Evolutionary conservation across 2,113 vertebrate species (phyloP), one percentile per base, ranked within the genome.

Genomic region (Corythaeola cristata): DNA sequence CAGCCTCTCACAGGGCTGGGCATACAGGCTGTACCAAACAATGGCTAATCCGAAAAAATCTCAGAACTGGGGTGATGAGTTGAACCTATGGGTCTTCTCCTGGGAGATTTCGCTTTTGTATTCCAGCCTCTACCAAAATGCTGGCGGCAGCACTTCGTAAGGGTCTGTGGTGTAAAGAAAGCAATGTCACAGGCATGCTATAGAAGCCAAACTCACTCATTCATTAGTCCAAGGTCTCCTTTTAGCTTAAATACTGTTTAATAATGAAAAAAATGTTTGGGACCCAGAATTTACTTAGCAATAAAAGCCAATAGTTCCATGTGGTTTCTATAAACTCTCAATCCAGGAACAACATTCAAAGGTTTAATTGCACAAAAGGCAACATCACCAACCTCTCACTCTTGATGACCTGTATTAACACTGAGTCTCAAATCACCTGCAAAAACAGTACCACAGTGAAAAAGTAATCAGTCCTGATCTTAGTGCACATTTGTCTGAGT

Each of bases 391-490:
- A 8, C 30, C 59, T 80, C 50, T 44, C 67, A 62, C 20, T 92
- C 82, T 60, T 63, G 6, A 72, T 72, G 59, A 81, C 52, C 47
- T 85, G 26, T 35, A 55, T 72, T 86, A 80, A 88, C 67, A 77
- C 15, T 13, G 21, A 73, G 78, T 52, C 82, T 86, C 60, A 89
- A 87, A 81, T 92, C 83, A 90, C 60, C 44, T 89, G 39, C 45
- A 88, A 93, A 89, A 93, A 84, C n/a, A 94, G 52, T 47, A 71
- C 19, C 37, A 22, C 11, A 39, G 59, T 67, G 79, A 95, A 96
- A 92, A 92, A 81, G 79, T 35, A 93, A 84, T 35, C 50, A 63
- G 27, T 69, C 68, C 35, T 93, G 76, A 88, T 69, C 72, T 81
- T 55, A 52, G 39, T 50, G 39, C 23, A 82, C 52, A 66, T 91